Evolutionary conservation across 2,797 vertebrate species (phyloP).

Genomic region (Manis pentadactyla): DNA sequence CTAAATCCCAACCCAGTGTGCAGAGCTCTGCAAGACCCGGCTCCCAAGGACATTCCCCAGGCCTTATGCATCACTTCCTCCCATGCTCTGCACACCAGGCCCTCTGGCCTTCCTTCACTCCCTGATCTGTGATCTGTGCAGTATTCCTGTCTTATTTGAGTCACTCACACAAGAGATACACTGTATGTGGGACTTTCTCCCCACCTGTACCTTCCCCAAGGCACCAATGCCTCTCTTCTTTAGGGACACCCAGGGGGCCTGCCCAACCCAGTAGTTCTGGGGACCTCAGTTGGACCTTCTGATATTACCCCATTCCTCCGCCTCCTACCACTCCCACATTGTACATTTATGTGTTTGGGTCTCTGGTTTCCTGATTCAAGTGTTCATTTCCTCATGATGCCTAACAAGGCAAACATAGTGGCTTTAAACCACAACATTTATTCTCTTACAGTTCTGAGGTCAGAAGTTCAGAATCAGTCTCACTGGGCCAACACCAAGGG

Average conservation of each 20-base stretch:
- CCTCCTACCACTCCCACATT: neutral
- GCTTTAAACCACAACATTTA: neutral
- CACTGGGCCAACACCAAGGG: neutral
- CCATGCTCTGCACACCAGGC: neutral
- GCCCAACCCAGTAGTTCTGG: neutral
- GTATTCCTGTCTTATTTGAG: neutral
- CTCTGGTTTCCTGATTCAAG: neutral
- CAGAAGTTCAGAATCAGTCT: neutral
- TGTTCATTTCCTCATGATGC: neutral
- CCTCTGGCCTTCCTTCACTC: neutral
- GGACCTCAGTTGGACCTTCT: no score
- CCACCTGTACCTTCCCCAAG: accelerated
- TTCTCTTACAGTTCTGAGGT: neutral
- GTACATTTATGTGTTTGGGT: neutral
- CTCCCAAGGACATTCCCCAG: accelerated
- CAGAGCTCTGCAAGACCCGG: neutral
- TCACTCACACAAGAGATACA: neutral
- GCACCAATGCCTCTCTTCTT: neutral
- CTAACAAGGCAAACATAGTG: neutral
- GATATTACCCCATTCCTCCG: no score
- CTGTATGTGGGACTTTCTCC: accelerated
- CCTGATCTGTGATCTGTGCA: no score
- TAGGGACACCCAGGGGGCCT: neutral
- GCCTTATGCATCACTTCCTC: neutral
- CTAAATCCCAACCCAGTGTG: no score